Evolutionary conservation across 2,113 vertebrate species (phyloP).

Genomic region (Pholis gunnellus): DNA sequence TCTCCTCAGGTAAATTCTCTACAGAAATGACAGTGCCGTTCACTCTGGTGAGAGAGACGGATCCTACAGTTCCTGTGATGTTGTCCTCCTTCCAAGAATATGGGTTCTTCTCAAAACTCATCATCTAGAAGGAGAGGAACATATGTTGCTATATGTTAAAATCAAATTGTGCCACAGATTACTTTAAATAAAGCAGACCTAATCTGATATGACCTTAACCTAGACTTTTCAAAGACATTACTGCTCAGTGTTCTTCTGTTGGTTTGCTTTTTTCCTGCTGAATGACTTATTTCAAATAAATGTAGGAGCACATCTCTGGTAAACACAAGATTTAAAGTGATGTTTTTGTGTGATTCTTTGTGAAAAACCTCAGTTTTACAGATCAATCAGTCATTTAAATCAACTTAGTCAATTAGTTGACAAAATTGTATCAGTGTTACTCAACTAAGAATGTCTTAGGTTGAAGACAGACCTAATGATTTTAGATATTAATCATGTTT

Average conservation of each 20-base stretch:
- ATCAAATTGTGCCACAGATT: neutral
- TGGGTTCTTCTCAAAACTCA: slow-evolving; percentile 91
- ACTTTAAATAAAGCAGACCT: neutral
- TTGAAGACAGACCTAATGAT: neutral
- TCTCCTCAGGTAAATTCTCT: slow-evolving; percentile 86
- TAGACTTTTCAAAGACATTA: neutral
- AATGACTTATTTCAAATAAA: neutral
- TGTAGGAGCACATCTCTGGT: neutral
- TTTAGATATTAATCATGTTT: neutral
- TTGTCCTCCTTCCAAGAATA: slow-evolving; percentile 83
- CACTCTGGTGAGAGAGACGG: slow-evolving; percentile 86
- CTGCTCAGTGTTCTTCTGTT: neutral
- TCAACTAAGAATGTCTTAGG: no score
- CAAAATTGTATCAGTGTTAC: no score
- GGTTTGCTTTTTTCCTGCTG: neutral
- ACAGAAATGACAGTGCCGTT: slow-evolving; percentile 87
- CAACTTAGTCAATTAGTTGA: no score
- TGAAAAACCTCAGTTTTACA: neutral
- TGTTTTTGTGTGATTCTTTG: neutral
- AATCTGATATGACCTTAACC: neutral
- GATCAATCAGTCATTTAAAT: neutral
- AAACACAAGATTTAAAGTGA: neutral
- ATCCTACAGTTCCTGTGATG: slow-evolving; percentile 88
- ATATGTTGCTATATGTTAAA: neutral
- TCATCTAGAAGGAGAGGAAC: slow-evolving; percentile 85